A percentile compares a stretch with the other conserved stretches of the same genome.
phyloP scores from a whole-genome alignment of 1,140 invertebrate species.

The Lepidotrigona ventralis region DNA sequence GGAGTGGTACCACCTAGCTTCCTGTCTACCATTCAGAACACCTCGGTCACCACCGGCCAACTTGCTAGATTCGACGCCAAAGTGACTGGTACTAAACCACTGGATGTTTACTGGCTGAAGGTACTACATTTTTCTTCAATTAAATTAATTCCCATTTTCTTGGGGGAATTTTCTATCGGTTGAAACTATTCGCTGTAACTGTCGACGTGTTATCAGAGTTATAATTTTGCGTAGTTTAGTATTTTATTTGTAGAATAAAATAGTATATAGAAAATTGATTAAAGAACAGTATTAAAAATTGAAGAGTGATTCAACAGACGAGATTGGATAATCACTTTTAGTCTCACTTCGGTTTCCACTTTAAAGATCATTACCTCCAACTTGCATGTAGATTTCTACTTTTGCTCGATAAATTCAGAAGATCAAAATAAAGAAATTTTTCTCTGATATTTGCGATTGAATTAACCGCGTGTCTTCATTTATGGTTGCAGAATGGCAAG shows the following conservation, averaged over 20 bases:
- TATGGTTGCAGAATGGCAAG: conserved; percentile 87
- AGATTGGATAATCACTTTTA: too few relatives aligned
- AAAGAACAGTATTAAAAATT: too few relatives aligned
- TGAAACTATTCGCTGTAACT: too few relatives aligned
- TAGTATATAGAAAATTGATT: too few relatives aligned
- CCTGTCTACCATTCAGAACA: conserved; percentile 90
- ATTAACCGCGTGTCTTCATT: not conserved
- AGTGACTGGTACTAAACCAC: conserved; percentile 91
- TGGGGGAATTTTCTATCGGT: too few relatives aligned
- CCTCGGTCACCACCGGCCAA: conserved; percentile 88
- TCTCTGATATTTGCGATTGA: not conserved
- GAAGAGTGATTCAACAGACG: too few relatives aligned
- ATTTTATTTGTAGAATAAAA: too few relatives aligned
- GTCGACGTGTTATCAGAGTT: too few relatives aligned
- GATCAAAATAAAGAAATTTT: not conserved
- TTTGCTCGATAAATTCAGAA: not conserved
- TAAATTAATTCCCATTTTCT: not conserved
- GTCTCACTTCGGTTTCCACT: not conserved
- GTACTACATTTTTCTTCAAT: conserved; percentile 66
- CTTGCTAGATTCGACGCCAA: conserved; percentile 92
- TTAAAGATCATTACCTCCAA: not conserved
- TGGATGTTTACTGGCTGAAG: conserved; percentile 96
- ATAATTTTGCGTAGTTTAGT: too few relatives aligned
- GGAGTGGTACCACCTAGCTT: conserved; percentile 93
- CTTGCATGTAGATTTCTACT: not conserved